phyloP scores from a whole-genome alignment of 2,797 vertebrate genomes.

The Brachyalestes nurse region DNA sequence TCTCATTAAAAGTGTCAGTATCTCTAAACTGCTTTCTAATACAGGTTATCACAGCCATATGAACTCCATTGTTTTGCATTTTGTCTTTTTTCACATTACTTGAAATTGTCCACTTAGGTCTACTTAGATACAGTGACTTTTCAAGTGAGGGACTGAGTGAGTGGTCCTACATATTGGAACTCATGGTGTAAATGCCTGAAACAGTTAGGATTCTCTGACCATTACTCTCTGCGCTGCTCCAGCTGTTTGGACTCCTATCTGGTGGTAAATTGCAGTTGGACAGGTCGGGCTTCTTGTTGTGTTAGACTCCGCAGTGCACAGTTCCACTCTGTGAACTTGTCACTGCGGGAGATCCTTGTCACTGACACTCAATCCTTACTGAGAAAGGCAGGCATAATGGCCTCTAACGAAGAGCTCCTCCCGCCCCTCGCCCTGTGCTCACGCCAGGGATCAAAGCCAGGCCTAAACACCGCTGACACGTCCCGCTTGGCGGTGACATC shows the following conservation, averaged over 20 bases:
- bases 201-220: background rate
- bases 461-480: slow-evolving; percentile 65
- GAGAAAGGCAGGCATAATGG: slow-evolving; percentile 62
- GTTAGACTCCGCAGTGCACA: slow-evolving; percentile 70
- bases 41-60: no score
- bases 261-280: slow-evolving; percentile 71
- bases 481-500: slow-evolving; percentile 70
- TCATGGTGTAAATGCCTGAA: background rate
- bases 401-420: slow-evolving; percentile 56
- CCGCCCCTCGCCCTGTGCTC: slow-evolving; percentile 24
- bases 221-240: slow-evolving; percentile 44
- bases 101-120: no score
- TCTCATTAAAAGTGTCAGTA: no score
- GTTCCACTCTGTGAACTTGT: slow-evolving; percentile 71
- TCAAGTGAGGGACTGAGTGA: no score
- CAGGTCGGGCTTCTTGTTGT: slow-evolving; percentile 73
- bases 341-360: slow-evolving; percentile 75
- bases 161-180: no score
- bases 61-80: no score
- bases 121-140: no score
- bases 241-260: slow-evolving; percentile 8
- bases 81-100: no score
- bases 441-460: slow-evolving; percentile 57
- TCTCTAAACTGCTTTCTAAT: no score
- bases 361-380: slow-evolving; percentile 76